Percentiles rank a stretch among this genome's conserved stretches.
These are phyloP conservation scores for Myiozetetes cayanensis DNA, from an alignment of 2,113 vertebrate species.

Conservation along the genomic window DNA sequence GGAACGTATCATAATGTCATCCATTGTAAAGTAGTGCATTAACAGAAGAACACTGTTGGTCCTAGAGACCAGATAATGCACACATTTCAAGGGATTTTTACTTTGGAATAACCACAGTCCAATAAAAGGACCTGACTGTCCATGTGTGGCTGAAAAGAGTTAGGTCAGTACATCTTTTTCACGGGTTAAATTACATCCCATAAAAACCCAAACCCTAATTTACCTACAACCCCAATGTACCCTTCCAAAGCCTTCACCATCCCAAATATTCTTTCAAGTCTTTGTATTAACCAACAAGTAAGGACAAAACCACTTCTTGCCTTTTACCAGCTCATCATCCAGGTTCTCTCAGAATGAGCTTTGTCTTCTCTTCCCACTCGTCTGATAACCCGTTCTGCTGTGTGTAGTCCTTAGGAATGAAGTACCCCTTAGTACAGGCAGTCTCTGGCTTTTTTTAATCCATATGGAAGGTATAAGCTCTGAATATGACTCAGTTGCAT, in stretches of 20 bases:
- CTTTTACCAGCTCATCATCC: not conserved
- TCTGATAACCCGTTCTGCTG: not conserved
- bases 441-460: not conserved
- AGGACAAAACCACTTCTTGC: accelerated
- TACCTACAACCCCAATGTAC: accelerated
- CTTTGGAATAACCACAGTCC: not conserved
- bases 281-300: not conserved
- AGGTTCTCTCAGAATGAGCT: not conserved
- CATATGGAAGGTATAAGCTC: accelerated
- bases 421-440: accelerated
- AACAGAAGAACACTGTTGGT: not conserved
- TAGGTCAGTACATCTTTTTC: not conserved
- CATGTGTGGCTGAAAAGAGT: not conserved
- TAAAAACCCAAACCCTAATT: not conserved
- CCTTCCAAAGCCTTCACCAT: not conserved
- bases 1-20: not conserved
- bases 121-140: not conserved
- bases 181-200: not conserved
- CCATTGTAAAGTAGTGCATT: not conserved
- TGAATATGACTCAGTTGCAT: not conserved
- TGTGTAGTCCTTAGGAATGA: accelerated
- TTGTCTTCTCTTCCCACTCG: not conserved
- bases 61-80: not conserved
- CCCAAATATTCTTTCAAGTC: not conserved
- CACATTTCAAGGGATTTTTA: not conserved